Percentiles rank a stretch among this genome's conserved stretches.
Conservation (phyloP, 2,888 invertebrate genomes). For the Phengaris alcon region DNA sequence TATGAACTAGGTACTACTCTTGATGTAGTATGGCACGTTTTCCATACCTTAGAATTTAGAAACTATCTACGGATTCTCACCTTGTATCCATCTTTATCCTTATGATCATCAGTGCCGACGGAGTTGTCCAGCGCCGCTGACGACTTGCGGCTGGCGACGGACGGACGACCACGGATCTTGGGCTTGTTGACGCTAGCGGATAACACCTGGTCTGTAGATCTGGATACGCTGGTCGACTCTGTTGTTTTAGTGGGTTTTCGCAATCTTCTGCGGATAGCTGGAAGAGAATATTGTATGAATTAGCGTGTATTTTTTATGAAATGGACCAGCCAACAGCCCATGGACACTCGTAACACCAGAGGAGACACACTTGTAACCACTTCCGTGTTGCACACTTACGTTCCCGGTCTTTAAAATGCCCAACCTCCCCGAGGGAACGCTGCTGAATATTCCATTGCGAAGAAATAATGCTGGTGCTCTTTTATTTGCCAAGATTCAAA, state of each 20-base stretch:
- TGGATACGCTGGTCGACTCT: slow-evolving; percentile 82
- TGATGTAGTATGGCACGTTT: too few relatives aligned
- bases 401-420: too few relatives aligned
- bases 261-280: slow-evolving; percentile 83
- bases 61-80: slow-evolving; percentile 47
- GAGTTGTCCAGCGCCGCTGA: slow-evolving; percentile 77
- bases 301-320: background rate
- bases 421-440: too few relatives aligned
- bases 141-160: slow-evolving; percentile 78
- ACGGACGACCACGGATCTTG: slow-evolving; percentile 79
- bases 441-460: too few relatives aligned
- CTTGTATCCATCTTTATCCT: slow-evolving; percentile 86
- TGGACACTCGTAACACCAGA: too few relatives aligned
- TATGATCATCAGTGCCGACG: slow-evolving; percentile 78
- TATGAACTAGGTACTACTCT: too few relatives aligned
- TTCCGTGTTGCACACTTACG: too few relatives aligned
- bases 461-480: too few relatives aligned
- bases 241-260: slow-evolving; percentile 83
- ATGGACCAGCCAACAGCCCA: too few relatives aligned
- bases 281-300: slow-evolving; percentile 35
- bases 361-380: background rate
- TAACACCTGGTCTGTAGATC: slow-evolving; percentile 69
- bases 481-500: too few relatives aligned
- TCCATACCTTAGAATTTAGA: too few relatives aligned
- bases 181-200: slow-evolving; percentile 83